phyloP scores from a whole-genome alignment of 2,888 invertebrate genomes.

The Agrotis puta region DNA sequence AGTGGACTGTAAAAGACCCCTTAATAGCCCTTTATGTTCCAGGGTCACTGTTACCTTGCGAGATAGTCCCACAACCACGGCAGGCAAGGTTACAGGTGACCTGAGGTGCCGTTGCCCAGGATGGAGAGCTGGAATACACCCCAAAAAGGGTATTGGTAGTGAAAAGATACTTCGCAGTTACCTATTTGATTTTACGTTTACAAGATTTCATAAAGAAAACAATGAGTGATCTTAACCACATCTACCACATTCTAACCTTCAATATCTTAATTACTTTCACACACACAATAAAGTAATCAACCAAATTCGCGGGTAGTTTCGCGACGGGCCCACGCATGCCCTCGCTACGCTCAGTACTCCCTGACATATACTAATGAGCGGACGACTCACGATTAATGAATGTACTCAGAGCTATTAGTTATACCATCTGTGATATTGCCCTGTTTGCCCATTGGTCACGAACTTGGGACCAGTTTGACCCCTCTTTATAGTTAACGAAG shows the following conservation, averaged over 20 bases:
- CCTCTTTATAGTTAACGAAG: constrained; percentile 27
- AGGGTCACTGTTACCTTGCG: too few relatives aligned
- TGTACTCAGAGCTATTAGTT: constrained; percentile 50
- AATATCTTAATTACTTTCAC: constrained; percentile 34
- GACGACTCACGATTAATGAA: constrained; percentile 62
- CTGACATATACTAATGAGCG: constrained; percentile 66
- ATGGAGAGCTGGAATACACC: too few relatives aligned
- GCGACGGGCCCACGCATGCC: constrained; percentile 32
- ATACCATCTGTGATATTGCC: constrained; percentile 53
- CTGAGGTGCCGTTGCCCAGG: too few relatives aligned
- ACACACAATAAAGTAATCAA: constrained; percentile 15
- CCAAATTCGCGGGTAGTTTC: constrained; percentile 38
- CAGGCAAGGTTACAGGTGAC: too few relatives aligned
- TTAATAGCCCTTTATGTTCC: too few relatives aligned
- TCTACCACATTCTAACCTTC: too few relatives aligned
- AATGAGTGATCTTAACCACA: too few relatives aligned
- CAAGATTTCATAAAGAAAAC: background rate
- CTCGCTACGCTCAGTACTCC: constrained; percentile 48
- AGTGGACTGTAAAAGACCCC: too few relatives aligned
- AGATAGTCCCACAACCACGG: too few relatives aligned
- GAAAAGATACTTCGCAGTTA: background rate
- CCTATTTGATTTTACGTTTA: background rate
- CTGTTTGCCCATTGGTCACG: constrained; percentile 48
- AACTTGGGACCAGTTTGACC: constrained; percentile 48
- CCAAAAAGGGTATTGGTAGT: background rate